Percentiles rank a stretch among this genome's conserved stretches.
phyloP scores from a whole-genome alignment of 1,140 invertebrate genomes.

The Trissolcus basalis region DNA sequence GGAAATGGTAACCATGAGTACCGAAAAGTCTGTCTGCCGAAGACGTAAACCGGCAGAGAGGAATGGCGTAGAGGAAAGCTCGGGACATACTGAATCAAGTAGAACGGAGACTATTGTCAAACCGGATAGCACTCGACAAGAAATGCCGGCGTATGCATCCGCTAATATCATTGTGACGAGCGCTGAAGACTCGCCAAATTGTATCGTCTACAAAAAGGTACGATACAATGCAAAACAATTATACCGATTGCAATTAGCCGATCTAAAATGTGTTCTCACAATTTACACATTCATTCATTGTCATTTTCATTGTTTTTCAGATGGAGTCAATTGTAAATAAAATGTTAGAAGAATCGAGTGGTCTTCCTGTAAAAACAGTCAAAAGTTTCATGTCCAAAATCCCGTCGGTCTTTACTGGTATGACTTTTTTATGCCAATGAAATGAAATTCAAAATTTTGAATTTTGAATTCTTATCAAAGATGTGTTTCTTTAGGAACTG shows the following conservation, averaged over 20 bases:
- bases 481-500: too few relatives aligned
- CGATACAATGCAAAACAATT: too few relatives aligned
- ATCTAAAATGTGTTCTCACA: too few relatives aligned
- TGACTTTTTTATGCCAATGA: slow-evolving; percentile 45
- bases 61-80: slow-evolving; percentile 59
- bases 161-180: slow-evolving; percentile 64
- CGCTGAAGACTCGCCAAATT: slow-evolving; percentile 71
- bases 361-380: slow-evolving; percentile 97
- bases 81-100: slow-evolving; percentile 56
- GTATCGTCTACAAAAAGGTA: slow-evolving; percentile 73
- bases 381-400: slow-evolving; percentile 99
- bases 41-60: slow-evolving; percentile 66
- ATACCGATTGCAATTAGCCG: too few relatives aligned
- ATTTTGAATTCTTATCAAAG: neutral
- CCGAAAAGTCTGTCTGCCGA: slow-evolving; percentile 72
- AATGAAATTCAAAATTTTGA: neutral
- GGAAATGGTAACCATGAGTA: slow-evolving; percentile 75
- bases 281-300: too few relatives aligned
- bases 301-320: slow-evolving; percentile 75
- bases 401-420: slow-evolving; percentile 95
- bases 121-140: slow-evolving; percentile 57
- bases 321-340: slow-evolving; percentile 97
- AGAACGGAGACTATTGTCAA: slow-evolving; percentile 52
- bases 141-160: slow-evolving; percentile 53
- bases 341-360: slow-evolving; percentile 96